These are phyloP conservation scores for Brachionus angularis DNA, from an alignment of 1,140 invertebrate genomes.

Conservation along the genomic window DNA sequence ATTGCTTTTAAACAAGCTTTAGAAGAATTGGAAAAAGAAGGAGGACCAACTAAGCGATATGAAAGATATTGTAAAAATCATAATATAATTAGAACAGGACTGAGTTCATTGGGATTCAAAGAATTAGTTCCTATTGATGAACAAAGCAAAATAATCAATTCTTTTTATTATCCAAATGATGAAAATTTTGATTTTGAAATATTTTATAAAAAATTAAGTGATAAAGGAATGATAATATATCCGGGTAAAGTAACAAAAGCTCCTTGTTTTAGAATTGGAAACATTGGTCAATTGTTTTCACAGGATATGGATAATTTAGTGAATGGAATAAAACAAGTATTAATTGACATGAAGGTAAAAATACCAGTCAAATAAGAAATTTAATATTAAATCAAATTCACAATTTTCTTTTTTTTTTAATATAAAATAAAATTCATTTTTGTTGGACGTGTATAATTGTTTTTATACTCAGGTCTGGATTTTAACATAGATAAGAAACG, in stretches of 20 bases:
- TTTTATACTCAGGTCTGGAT: too few species aligned
- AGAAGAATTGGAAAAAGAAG: conserved; percentile 56
- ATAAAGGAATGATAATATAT: conserved; percentile 60
- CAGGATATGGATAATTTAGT: conserved; percentile 58
- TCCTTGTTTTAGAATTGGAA: conserved; percentile 61
- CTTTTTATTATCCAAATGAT: conserved; percentile 57
- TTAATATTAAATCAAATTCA: background rate
- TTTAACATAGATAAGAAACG: too few species aligned
- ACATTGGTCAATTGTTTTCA: conserved; percentile 55
- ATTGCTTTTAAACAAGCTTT: conserved; percentile 59
- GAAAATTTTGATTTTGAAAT: conserved; percentile 57
- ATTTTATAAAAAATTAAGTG: conserved; percentile 58
- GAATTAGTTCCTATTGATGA: conserved; percentile 53
- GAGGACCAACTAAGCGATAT: conserved; percentile 56
- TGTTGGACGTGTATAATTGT: too few species aligned
- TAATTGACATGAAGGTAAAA: conserved; percentile 53
- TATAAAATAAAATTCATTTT: too few species aligned
- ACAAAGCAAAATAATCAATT: conserved; percentile 60
- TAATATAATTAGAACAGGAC: conserved; percentile 54
- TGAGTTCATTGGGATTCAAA: conserved; percentile 58
- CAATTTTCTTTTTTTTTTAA: background rate
- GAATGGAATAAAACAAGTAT: conserved; percentile 53
- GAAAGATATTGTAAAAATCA: conserved; percentile 58
- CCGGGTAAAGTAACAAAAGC: conserved; percentile 60
- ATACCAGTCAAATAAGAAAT: conserved; percentile 22